Base-by-base conservation (phyloP, 2,113 vertebrate species). In the Onychostruthus taczanowskii region DNA sequence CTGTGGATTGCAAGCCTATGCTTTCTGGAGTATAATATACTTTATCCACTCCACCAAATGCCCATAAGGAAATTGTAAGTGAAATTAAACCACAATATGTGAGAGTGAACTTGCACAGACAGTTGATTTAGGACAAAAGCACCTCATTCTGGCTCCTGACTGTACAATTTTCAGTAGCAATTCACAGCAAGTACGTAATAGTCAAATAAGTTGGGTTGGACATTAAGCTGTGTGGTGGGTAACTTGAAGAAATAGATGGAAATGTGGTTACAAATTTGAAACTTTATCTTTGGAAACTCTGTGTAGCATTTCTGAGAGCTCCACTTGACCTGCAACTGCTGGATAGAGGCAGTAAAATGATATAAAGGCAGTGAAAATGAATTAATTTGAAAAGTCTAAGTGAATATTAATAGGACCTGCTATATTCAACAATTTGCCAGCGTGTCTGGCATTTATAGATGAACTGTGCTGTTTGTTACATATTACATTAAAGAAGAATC, bases 381-480 rank as follows among this genome's bases (percentile, higher is more conserved):
- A 85, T 87, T 90, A 86, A 94, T 96, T 94, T 35, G 11, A 92
- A 59, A 89, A 84, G 18, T 46, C 39, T 75, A 77, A 96, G 82
- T 90, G 88, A 92, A 89, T 96, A 95, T 95, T 89, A 84, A 87
- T 93, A 87, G 68, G 39, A 86, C 58, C 28, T 85, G 78, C 70
- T 84, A 35, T 62, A 74, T 59, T 90, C 72, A 85, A 92, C 89
- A 90, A 82, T 78, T 90, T 92, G 90, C 92, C 92, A 96, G 76
- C 2, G 0, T 79, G 75, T 72, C 84, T 96, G 93, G 84, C 93
- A 87, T 96, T 97, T 97, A 79, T 73, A 94, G 81, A 72, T 92
- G 87, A 95, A 86, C 72, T 94, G 43, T 67, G 68, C 76, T 94
- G 80, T 96, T 97, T 93, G 93, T 93, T 94, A 96, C 82, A 68